Base-by-base conservation (phyloP, 2,888 invertebrate species). In the Uropetala carovei region DNA sequence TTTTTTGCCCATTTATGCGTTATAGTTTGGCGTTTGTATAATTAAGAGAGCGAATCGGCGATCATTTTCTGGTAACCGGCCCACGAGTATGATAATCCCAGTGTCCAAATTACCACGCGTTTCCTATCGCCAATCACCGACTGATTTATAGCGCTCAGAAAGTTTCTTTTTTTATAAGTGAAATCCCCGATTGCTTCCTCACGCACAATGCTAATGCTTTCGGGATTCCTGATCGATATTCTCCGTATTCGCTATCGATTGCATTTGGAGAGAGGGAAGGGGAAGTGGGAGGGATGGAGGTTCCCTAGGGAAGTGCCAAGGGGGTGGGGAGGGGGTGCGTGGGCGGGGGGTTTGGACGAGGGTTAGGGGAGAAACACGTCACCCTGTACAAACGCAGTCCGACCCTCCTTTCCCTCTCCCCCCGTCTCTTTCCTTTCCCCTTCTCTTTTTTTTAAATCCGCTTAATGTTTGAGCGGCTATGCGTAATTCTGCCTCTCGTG, bases 401-500 rank as follows among this genome's bases (percentile, higher is more conserved):
- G 64, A 83, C 83, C 83, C 83, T 57, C n/a, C n/a, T n/a, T 83
- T 83, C 56, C 56, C 3, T 57, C 57, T 83, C 89, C 14, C 59
- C 89, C 56, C 5, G 13, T 64, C 57, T n/a, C 59, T 64, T 64
- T n/a, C 0, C 22, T 86, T 43, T 64, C 89, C 18, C 64, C 30
- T 22, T 89, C 64, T 22, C 89, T 64, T 89, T 89, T n/a, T 83
- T 89, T 89, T 58, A 89, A 89, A 89, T 89, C 89, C 89, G 64
- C 89, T 89, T 89, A 89, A 89, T 89, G 89, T 89, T 89, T 64
- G 64, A 89, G 89, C 64, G 89, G 89, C 89, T 68, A 89, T 89
- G 89, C 89, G 64, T 89, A 89, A 89, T 89, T 60, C 89, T 64
- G 10, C 14, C 86, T 9, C 89, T 60, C n/a, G 30, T 43, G 60